Evolutionary conservation across 2,797 vertebrate species (phyloP).

Genomic region (Parotocinclus haroldoi): DNA sequence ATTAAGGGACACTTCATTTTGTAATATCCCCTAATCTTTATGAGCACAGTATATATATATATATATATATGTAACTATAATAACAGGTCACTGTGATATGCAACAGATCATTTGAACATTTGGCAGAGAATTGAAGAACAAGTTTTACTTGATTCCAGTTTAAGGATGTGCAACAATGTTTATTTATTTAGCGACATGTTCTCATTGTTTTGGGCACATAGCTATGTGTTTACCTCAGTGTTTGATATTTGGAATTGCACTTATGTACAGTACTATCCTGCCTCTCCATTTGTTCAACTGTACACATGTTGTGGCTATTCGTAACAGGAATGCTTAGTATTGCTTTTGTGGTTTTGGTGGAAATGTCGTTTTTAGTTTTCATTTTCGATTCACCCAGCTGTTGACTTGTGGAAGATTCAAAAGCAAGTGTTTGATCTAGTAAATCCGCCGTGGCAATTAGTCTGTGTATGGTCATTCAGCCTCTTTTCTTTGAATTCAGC

Average conservation of each 20-base stretch:
- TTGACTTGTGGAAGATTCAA: constrained; percentile 19
- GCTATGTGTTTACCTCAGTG: constrained; percentile 50
- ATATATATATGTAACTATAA: too few relatives aligned
- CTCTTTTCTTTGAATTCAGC: neutral
- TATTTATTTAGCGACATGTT: constrained; percentile 42
- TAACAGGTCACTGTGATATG: constrained; percentile 32
- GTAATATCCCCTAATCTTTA: too few relatives aligned
- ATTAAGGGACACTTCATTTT: too few relatives aligned
- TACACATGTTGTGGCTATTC: constrained; percentile 26
- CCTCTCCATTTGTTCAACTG: constrained; percentile 37
- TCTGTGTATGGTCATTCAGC: constrained; percentile 1
- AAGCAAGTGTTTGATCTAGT: constrained; percentile 6
- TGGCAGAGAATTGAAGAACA: constrained; percentile 10
- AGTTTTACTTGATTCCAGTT: constrained; percentile 32
- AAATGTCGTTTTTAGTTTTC: neutral
- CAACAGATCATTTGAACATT: constrained; percentile 25
- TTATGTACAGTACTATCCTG: constrained; percentile 39
- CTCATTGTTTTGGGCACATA: constrained; percentile 37
- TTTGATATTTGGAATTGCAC: constrained; percentile 46
- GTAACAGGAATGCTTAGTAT: constrained; percentile 15
- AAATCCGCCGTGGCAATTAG: constrained; percentile 5
- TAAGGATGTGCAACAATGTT: constrained; percentile 39
- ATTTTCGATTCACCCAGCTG: neutral
- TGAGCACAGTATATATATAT: too few relatives aligned
- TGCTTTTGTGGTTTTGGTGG: constrained; percentile 22